Conservation (phyloP, 1,140 invertebrate species). For the Hyphantria cunea region DNA sequence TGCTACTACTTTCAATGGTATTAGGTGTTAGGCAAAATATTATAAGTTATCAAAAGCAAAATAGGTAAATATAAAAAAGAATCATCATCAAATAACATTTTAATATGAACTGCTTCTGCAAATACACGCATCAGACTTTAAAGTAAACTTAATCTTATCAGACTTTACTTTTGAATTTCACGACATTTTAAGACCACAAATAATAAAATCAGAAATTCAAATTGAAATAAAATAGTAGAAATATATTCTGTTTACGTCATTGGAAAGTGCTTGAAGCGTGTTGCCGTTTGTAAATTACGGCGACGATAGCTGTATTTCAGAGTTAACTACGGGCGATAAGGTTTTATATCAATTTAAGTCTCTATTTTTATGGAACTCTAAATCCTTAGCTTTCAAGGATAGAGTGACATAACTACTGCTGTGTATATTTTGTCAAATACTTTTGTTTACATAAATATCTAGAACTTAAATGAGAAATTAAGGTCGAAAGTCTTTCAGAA, state of each 20-base stretch:
- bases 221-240: not conserved
- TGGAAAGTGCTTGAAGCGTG: conserved; percentile 1
- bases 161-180: not conserved
- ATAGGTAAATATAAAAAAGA: too few relatives aligned
- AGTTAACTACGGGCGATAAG: conserved; percentile 3
- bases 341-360: conserved; percentile 18
- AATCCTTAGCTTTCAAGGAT: not conserved
- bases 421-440: not conserved
- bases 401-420: not conserved
- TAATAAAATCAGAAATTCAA: not conserved
- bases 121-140: too few relatives aligned
- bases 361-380: not conserved
- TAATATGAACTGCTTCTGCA: too few relatives aligned
- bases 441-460: too few relatives aligned
- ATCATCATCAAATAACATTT: too few relatives aligned
- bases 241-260: not conserved
- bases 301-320: conserved; percentile 1
- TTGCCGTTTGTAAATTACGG: not conserved
- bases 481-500: too few relatives aligned
- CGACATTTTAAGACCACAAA: not conserved
- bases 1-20: too few relatives aligned
- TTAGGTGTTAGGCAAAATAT: too few relatives aligned
- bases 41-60: too few relatives aligned
- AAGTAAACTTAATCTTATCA: not conserved
- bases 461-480: too few relatives aligned